A percentile compares a stretch with the other conserved stretches of the same genome.
Evolutionary conservation across 2,888 invertebrate genomes (phyloP).

Genomic region (Spisula subtruncata): DNA sequence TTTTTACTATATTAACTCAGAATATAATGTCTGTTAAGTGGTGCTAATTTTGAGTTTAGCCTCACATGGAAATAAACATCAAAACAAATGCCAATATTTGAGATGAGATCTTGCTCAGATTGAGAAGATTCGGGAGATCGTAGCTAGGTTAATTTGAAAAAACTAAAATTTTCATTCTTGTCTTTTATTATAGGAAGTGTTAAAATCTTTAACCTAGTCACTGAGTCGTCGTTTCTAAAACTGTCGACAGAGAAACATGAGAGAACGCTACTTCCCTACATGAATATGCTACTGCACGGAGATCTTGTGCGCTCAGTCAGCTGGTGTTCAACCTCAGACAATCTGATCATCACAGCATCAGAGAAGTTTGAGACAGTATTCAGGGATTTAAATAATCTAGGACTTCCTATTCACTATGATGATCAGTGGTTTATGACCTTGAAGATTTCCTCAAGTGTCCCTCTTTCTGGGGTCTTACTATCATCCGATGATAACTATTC

Average conservation of each 20-base stretch:
- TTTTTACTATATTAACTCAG: no score
- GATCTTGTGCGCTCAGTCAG: slow-evolving; percentile 53
- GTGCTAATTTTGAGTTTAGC: no score
- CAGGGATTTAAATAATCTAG: slow-evolving; percentile 60
- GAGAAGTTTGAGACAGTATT: slow-evolving; percentile 57
- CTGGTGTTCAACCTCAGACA: slow-evolving; percentile 53
- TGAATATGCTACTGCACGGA: slow-evolving; percentile 58
- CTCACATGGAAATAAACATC: no score
- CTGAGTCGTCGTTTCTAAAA: slow-evolving; percentile 53
- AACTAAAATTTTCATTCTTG: background rate
- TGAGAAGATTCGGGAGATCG: no score
- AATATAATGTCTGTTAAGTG: no score
- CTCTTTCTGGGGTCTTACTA: slow-evolving; percentile 42
- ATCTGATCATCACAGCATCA: slow-evolving; percentile 49
- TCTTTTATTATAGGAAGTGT: slow-evolving; percentile 65
- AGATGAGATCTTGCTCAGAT: no score
- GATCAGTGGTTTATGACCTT: slow-evolving; percentile 34
- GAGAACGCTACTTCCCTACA: slow-evolving; percentile 63
- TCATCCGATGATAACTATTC: slow-evolving; percentile 63
- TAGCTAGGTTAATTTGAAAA: no score
- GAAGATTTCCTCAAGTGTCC: background rate
- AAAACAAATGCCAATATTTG: no score
- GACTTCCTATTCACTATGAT: slow-evolving; percentile 48
- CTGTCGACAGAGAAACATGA: slow-evolving; percentile 36
- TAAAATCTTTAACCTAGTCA: slow-evolving; percentile 68